Conservation (phyloP, 2,888 invertebrate genomes). For the Melitaea athalia region DNA sequence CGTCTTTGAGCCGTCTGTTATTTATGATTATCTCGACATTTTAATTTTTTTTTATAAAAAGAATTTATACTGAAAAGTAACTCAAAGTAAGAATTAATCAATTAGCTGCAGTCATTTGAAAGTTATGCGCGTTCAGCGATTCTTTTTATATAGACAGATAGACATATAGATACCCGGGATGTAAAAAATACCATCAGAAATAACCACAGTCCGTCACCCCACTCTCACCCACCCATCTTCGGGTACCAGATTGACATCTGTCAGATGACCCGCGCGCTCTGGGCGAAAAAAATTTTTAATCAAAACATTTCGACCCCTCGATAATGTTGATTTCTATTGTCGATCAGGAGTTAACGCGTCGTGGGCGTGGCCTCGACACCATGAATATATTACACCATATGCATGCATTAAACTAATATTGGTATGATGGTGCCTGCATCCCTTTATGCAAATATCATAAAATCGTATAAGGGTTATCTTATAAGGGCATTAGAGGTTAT, state of each 20-base stretch:
- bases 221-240: constrained; percentile 42
- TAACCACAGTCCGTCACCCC: constrained; percentile 37
- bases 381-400: constrained; percentile 48
- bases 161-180: background rate
- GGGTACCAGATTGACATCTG: constrained; percentile 75
- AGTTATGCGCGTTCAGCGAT: too few species aligned
- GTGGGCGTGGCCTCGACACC: constrained; percentile 55
- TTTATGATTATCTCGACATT: too few species aligned
- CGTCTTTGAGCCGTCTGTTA: too few species aligned
- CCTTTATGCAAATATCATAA: constrained; percentile 2
- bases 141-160: too few species aligned
- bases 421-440: constrained; percentile 7
- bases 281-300: constrained; percentile 79
- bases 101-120: too few species aligned
- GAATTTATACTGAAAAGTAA: too few species aligned
- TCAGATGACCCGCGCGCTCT: constrained; percentile 65
- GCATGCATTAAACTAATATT: constrained; percentile 24
- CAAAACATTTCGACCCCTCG: constrained; percentile 74
- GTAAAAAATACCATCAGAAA: too few species aligned
- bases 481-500: background rate
- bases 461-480: constrained; percentile 29
- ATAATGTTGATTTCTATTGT: constrained; percentile 69
- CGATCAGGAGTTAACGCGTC: constrained; percentile 65
- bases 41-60: too few species aligned
- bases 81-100: too few species aligned